Evolutionary conservation across 2,797 vertebrate species (phyloP).

Genomic region (Tachyglossus aculeatus): DNA sequence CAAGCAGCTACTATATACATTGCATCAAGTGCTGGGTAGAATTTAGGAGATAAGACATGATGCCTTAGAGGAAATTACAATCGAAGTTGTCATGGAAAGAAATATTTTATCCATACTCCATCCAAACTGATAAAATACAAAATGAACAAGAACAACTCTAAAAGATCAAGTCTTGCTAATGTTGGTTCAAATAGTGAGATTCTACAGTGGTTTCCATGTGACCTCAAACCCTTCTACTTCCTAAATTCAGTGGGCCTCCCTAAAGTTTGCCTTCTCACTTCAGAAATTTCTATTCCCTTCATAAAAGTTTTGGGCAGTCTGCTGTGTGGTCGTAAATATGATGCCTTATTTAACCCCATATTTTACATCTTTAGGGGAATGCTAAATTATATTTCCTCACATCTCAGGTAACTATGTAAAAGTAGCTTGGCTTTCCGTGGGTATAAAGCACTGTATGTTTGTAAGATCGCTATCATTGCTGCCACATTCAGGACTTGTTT

Average conservation of each 20-base stretch:
- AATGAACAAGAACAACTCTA: neutral
- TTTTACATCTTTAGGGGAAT: constrained; percentile 21
- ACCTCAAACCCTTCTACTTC: too few species aligned
- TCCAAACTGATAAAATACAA: neutral
- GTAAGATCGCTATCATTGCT: constrained; percentile 71
- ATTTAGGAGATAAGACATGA: too few species aligned
- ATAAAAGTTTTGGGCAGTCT: neutral
- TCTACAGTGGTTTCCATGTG: too few species aligned
- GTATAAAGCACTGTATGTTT: constrained; percentile 62
- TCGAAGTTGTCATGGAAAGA: too few species aligned
- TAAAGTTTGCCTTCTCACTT: neutral
- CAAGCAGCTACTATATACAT: too few species aligned
- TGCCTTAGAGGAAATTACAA: too few species aligned
- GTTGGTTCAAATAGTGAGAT: neutral
- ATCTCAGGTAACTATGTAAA: constrained; percentile 58
- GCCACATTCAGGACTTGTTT: constrained; percentile 72
- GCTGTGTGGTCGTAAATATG: neutral
- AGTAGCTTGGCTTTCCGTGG: constrained; percentile 66
- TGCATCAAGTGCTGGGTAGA: too few species aligned
- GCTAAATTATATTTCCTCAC: constrained; percentile 4
- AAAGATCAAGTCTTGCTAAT: neutral
- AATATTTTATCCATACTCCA: neutral
- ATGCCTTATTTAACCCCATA: neutral
- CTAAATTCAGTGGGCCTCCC: too few species aligned
- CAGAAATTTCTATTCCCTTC: neutral